These are phyloP conservation scores for Erinaceus europaeus DNA, from an alignment of 2,113 vertebrate species.

Conservation along the genomic window DNA sequence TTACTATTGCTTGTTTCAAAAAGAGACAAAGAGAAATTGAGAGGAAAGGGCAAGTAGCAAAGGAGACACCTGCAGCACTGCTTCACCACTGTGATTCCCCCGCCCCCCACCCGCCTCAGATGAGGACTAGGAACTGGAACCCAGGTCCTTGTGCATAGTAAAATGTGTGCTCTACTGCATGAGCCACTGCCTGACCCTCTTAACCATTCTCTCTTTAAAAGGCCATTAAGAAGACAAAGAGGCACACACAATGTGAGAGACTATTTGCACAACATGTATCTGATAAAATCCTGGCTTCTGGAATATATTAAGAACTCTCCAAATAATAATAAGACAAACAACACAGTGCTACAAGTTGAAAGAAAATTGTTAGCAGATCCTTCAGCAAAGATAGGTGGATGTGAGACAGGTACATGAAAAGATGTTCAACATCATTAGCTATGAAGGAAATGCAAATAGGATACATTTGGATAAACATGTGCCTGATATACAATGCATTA, in stretches of 20 bases:
- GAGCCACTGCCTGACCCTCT: no score
- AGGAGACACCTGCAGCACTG: no score
- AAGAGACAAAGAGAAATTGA: no score
- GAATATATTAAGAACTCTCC: not conserved
- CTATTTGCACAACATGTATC: slow-evolving; percentile 5
- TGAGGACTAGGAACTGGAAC: no score
- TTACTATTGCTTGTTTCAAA: no score
- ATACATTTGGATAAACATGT: not conserved
- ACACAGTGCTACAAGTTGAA: not conserved
- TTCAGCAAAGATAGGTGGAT: not conserved
- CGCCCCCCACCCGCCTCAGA: no score
- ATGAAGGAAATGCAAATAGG: not conserved
- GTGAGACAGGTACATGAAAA: not conserved
- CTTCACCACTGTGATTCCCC: no score
- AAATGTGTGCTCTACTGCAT: no score
- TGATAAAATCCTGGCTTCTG: not conserved
- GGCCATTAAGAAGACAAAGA: not conserved
- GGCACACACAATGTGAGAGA: not conserved
- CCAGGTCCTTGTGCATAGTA: no score
- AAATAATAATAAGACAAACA: not conserved
- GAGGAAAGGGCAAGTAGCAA: no score
- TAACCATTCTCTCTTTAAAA: no score
- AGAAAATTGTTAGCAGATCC: not conserved
- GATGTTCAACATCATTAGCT: not conserved
- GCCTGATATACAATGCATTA: not conserved